A percentile compares a stretch with the other conserved stretches of the same genome.
phyloP scores from a whole-genome alignment of 35 echinoderm and acorn worm genomes.

The Lytechinus variegatus region DNA sequence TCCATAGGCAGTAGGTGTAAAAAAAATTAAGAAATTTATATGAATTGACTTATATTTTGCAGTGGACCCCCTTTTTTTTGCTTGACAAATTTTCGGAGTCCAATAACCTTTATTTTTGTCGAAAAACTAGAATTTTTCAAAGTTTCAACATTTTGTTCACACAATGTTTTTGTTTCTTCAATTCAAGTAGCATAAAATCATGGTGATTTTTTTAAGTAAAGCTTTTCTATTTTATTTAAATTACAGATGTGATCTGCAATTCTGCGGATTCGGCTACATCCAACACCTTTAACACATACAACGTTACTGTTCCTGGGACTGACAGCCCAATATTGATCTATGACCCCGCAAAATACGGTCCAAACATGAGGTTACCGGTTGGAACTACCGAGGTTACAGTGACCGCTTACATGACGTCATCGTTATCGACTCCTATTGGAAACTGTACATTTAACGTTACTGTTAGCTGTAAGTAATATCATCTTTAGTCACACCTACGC shows the following conservation, averaged over 20 bases:
- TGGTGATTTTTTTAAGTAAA: not conserved
- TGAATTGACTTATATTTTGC: too few relatives aligned
- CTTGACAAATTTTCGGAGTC: too few relatives aligned
- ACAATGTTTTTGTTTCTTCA: too few relatives aligned
- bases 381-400: not conserved
- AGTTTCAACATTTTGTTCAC: too few relatives aligned
- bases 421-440: not conserved
- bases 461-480: not conserved
- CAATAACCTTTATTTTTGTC: too few relatives aligned
- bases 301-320: not conserved
- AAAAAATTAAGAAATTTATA: too few relatives aligned
- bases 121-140: too few relatives aligned
- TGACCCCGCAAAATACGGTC: not conserved
- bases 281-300: not conserved
- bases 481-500: too few relatives aligned
- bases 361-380: not conserved
- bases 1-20: too few relatives aligned
- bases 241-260: not conserved
- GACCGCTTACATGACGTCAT: not conserved
- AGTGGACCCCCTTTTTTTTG: too few relatives aligned
- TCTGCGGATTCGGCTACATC: not conserved
- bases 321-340: not conserved
- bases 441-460: constrained; percentile 11
- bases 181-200: too few relatives aligned
- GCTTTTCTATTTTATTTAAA: not conserved